Percentiles rank a stretch among this genome's conserved stretches.
These are phyloP conservation scores for Drosophila affinis DNA, from an alignment of 2,888 invertebrate genomes.

Conservation along the genomic window DNA sequence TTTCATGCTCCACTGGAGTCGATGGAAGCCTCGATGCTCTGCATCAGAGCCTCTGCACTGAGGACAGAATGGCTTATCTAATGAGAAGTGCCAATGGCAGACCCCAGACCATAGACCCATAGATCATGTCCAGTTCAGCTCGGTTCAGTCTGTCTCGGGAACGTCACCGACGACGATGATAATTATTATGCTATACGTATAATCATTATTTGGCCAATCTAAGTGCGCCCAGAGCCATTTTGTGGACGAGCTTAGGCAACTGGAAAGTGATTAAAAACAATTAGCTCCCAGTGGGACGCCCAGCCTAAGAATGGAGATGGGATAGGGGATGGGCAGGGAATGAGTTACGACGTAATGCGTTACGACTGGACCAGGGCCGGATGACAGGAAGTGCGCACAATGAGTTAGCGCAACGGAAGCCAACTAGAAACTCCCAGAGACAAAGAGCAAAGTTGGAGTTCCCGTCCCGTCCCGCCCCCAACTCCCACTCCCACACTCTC, in stretches of 20 bases:
- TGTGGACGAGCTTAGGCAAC: slow-evolving; percentile 43
- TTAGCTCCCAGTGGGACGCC: slow-evolving; percentile 37
- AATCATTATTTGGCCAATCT: slow-evolving; percentile 62
- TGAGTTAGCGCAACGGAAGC: slow-evolving; percentile 72
- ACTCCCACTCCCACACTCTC: background rate
- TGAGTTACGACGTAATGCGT: slow-evolving; percentile 26
- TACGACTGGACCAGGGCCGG: slow-evolving; percentile 37
- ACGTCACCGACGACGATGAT: slow-evolving; percentile 29
- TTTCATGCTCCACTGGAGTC: too few species aligned
- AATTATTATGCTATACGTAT: slow-evolving; percentile 48
- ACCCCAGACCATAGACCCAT: background rate
- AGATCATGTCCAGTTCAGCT: background rate
- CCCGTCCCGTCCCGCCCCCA: background rate
- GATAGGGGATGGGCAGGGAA: background rate
- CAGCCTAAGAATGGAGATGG: background rate
- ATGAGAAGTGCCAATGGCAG: slow-evolving; percentile 46
- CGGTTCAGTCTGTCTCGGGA: background rate
- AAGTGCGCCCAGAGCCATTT: slow-evolving; percentile 43
- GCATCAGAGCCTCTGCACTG: too few species aligned
- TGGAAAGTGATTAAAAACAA: slow-evolving; percentile 74
- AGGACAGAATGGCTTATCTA: slow-evolving; percentile 27
- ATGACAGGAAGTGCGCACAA: slow-evolving; percentile 74
- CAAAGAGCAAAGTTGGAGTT: slow-evolving; percentile 45
- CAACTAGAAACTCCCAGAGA: slow-evolving; percentile 44
- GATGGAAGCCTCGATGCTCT: too few species aligned